phyloP scores from a whole-genome alignment of 1,140 invertebrate genomes.

The Cecropterus lyciades region DNA sequence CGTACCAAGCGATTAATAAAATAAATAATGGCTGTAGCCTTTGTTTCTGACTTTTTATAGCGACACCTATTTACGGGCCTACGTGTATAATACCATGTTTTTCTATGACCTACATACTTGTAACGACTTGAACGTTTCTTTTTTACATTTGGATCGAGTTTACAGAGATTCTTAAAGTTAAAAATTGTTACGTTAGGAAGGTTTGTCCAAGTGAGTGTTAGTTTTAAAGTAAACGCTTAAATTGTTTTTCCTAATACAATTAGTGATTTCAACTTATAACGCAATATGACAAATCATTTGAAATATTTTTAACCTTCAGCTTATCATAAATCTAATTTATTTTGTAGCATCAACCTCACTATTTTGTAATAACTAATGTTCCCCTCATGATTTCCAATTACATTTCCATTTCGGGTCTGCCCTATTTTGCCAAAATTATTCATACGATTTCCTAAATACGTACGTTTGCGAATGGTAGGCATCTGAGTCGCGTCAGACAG shows the following conservation, averaged over 20 bases:
- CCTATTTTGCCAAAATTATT: neutral
- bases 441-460: slow-evolving; percentile 10
- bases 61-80: neutral
- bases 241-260: too few relatives aligned
- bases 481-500: slow-evolving; percentile 41
- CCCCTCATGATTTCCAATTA: neutral
- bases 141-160: too few relatives aligned
- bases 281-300: too few relatives aligned
- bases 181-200: too few relatives aligned
- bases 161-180: too few relatives aligned
- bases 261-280: too few relatives aligned
- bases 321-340: too few relatives aligned
- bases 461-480: slow-evolving; percentile 29
- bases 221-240: too few relatives aligned
- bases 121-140: neutral
- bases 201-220: too few relatives aligned
- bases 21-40: slow-evolving; percentile 10
- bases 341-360: too few relatives aligned
- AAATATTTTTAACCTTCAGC: too few relatives aligned
- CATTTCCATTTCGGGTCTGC: neutral
- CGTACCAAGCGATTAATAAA: slow-evolving; percentile 1
- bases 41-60: slow-evolving; percentile 15
- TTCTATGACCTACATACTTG: slow-evolving; percentile 8
- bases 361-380: too few relatives aligned
- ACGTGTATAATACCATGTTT: neutral